Evolutionary conservation across 2,797 vertebrate species (phyloP).

Genomic region (Bradypodion ventrale): DNA sequence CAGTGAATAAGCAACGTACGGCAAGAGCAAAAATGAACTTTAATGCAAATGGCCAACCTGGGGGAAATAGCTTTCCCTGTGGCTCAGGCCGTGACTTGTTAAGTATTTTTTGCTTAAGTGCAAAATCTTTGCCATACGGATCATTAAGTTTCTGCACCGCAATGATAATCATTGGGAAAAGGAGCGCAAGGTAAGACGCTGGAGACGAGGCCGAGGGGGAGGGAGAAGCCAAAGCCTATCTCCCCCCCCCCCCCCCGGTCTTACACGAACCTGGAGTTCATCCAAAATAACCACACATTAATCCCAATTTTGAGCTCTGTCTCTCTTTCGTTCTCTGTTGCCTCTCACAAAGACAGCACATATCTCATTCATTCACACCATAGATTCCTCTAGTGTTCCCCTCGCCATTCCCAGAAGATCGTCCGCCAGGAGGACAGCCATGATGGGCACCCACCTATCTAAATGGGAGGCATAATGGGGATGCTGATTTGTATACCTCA

Average conservation of each 20-base stretch:
- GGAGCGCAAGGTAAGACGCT: not conserved
- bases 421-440: no score
- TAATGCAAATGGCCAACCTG: accelerated
- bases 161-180: not conserved
- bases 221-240: not conserved
- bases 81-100: not conserved
- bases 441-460: no score
- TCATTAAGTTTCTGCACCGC: conserved; percentile 10
- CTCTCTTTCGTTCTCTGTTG: not conserved
- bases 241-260: accelerated
- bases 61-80: not conserved
- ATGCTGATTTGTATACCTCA: no score
- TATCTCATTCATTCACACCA: not conserved
- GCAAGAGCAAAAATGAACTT: conserved; percentile 4
- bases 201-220: accelerated
- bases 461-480: no score
- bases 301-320: not conserved
- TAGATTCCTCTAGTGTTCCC: not conserved
- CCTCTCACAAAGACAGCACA: not conserved
- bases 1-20: conserved; percentile 17
- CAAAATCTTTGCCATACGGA: conserved; percentile 38
- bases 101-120: conserved; percentile 48
- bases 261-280: conserved; percentile 7
- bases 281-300: conserved; percentile 23
- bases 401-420: not conserved